Evolutionary conservation across 2,888 invertebrate species (phyloP), one percentile per base, ranked within the genome.

Genomic region (Celastrina argiolus): DNA sequence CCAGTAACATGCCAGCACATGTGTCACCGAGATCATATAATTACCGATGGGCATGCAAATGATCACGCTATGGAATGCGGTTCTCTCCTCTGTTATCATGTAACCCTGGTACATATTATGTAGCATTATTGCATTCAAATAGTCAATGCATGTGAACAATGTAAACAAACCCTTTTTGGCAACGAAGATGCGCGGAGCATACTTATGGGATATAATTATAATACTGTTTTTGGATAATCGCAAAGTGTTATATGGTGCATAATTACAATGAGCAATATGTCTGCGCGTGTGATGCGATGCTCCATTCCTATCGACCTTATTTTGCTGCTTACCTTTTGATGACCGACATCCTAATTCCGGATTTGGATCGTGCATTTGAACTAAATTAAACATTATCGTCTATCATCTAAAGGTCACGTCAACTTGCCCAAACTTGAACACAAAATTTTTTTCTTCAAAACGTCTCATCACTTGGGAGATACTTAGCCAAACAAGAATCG

Each of bases 41-140:
- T 51, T 51, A 51, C 51, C 5, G 51, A 51, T 26, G 51, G 51
- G 51, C 51, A 51, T 51, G 51, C 51, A 51, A 51, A 51, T 51
- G 10, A 51, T 26, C 5, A 10, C 1, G 51, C 22, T 51, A 12
- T 51, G 51, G 51, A 51, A 51, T 51, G 51, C 12, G 22, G 51
- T 51, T 51, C 51, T 51, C 5, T 2, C 36, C 10, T 1, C 36
- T 22, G 12, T 7, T 3, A 22, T 1, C 22, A 51, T 26, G 22
- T 0, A 2, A 5, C 12, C 51, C 51, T 51, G 22, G 51, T 51
- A 51, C 14, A 14, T 51, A 8, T 45, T 51, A 8, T 45, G 16
- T 45, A 18, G 10, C 45, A 31, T 6, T n/a, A 10, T 45, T 45
- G 45, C 3, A 45, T 10, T 18, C 1, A 18, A 45, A 31, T 31